These are phyloP conservation scores for Ia io DNA, from an alignment of 2,113 vertebrate genomes.

Conservation along the genomic window DNA sequence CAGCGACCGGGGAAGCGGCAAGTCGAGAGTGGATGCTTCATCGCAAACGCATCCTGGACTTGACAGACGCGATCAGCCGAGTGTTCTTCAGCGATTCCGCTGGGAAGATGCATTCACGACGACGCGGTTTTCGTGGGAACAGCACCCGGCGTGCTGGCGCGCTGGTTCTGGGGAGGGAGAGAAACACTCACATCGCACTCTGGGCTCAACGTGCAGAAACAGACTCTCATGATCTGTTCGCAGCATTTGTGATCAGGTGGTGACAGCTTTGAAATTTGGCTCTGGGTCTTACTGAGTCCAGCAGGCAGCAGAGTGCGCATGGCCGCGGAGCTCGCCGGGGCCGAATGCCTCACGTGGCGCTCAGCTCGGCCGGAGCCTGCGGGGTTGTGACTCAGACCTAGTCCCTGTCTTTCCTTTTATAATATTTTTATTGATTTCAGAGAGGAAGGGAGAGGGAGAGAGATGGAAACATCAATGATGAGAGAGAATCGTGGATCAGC, in stretches of 20 bases:
- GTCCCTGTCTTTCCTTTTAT: background rate
- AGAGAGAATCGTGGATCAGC: too few relatives aligned
- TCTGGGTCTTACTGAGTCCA: background rate
- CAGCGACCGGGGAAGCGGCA: slow-evolving; percentile 28
- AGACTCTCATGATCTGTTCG: slow-evolving; percentile 42
- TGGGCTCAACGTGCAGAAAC: slow-evolving; percentile 39
- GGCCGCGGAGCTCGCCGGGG: background rate
- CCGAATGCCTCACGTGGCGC: background rate
- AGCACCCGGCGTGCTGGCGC: background rate
- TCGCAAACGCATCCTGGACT: slow-evolving; percentile 18
- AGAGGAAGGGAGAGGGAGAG: too few relatives aligned
- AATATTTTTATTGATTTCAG: background rate
- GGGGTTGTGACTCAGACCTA: background rate
- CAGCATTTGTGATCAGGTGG: slow-evolving; percentile 29
- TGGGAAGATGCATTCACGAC: slow-evolving; percentile 27
- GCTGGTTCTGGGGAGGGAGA: slow-evolving; percentile 43
- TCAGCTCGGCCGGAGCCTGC: background rate
- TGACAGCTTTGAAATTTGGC: slow-evolving; percentile 49
- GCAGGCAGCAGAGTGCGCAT: background rate
- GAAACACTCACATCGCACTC: slow-evolving; percentile 13
- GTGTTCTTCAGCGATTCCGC: background rate
- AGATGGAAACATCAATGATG: too few relatives aligned
- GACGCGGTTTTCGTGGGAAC: slow-evolving; percentile 34
- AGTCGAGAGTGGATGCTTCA: slow-evolving; percentile 9
- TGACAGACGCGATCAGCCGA: slow-evolving; percentile 18